Evolutionary conservation across 2,113 vertebrate species (phyloP), one percentile per base, ranked within the genome.

Genomic region (Phalacrocorax brasilianus): DNA sequence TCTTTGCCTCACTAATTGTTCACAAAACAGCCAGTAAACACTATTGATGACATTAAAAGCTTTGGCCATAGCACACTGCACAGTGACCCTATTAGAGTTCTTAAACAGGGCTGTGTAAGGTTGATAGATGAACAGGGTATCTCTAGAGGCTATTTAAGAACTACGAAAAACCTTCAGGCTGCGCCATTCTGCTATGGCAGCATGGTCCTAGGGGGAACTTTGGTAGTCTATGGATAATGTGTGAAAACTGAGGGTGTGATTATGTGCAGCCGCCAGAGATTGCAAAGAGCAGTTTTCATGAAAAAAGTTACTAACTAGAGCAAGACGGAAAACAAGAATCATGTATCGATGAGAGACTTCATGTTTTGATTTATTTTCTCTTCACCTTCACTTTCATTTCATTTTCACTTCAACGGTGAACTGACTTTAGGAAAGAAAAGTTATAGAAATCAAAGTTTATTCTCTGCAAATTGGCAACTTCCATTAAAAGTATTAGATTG

Each of bases 341-440:
- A 0, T 3, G 3, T 33, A 23, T 50, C 0, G 0, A 9, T 63
- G 49, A 30, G 21, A 82, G 24, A 8, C 28, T 52, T 82, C 32
- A 18, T 1, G 2, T 56, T 88, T 47, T 55, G 6, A 59, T 89
- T 68, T 78, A 13, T 72, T 92, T 81, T 67, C 59, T 74, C 38
- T 85, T 75, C 50, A 40, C 7, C 5, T 80, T 81, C 8, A 42
- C 21, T 88, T 82, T 50, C 8, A 50, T 78, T 73, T 62, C 8
- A 23, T 84, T 81, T 91, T 68, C 38, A 40, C 11, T 82, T 76
- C 45, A 74, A 23, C 26, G 49, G 11, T 65, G 35, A 42, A 24
- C 17, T 59, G 22, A 66, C 9, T 80, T 2, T 14, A 66, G 63
- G 42, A 77, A 79, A 63, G 15, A 50, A 21, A 45, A 77, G 1